Conservation (phyloP, 2,113 vertebrate genomes). For the Passer domesticus region DNA sequence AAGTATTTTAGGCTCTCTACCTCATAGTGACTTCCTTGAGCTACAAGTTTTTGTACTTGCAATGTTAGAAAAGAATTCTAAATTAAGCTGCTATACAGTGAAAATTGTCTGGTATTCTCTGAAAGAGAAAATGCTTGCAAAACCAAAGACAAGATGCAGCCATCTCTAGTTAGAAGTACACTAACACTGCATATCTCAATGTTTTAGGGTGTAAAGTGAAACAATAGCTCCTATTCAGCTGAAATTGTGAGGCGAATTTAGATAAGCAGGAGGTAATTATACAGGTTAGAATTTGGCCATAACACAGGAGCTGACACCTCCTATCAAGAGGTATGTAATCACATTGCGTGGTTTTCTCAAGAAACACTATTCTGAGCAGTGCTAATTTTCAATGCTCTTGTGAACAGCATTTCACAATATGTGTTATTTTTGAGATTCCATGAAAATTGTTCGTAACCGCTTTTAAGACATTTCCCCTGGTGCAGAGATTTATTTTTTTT, state of each 20-base stretch:
- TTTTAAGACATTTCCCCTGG: conserved; percentile 64
- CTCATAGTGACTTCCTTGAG: neutral
- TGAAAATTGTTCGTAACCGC: conserved; percentile 54
- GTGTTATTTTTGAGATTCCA: conserved; percentile 60
- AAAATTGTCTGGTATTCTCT: neutral
- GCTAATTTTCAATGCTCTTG: conserved; percentile 44
- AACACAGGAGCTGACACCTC: conserved; percentile 29
- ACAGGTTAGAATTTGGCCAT: conserved; percentile 6
- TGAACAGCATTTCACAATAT: conserved; percentile 34
- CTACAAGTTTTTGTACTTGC: neutral
- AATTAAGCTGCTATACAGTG: neutral
- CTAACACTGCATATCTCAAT: neutral
- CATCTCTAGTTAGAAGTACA: neutral
- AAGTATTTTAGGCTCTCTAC: neutral
- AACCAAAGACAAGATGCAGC: neutral
- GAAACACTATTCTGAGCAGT: neutral
- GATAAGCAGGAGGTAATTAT: conserved; percentile 53
- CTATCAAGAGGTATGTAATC: conserved; percentile 43
- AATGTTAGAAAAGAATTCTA: neutral
- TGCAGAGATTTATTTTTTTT: conserved; percentile 24
- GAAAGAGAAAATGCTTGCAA: neutral
- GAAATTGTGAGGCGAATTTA: conserved; percentile 53
- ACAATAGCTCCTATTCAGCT: conserved; percentile 38
- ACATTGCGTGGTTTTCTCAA: conserved; percentile 1
- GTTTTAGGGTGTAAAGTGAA: neutral